phyloP scores from a whole-genome alignment of 2,113 vertebrate species.

The Neolamprologus tretocephalus region DNA sequence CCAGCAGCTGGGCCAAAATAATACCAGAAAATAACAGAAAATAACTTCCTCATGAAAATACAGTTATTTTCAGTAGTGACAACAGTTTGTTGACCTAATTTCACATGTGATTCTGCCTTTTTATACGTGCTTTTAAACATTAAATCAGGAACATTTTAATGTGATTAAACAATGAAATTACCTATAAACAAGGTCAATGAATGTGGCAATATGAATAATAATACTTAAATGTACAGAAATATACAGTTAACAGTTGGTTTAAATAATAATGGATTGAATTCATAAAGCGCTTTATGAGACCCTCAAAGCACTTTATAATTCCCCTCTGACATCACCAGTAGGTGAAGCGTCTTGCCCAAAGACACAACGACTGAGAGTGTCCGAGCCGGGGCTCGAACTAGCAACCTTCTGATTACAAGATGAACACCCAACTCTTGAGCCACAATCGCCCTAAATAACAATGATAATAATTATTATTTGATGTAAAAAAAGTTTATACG shows the following conservation, averaged over 20 bases:
- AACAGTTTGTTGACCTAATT: accelerated
- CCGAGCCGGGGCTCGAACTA: accelerated
- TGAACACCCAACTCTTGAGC: accelerated
- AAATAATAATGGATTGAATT: not conserved
- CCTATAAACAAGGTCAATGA: accelerated
- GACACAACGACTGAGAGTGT: accelerated
- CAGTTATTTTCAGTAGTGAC: accelerated
- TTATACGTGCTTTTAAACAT: accelerated
- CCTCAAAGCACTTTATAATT: accelerated
- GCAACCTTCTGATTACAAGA: accelerated
- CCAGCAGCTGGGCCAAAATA: not conserved
- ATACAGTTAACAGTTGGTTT: not conserved
- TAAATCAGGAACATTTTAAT: not conserved
- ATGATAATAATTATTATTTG: accelerated
- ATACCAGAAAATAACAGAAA: accelerated
- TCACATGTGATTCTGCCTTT: accelerated
- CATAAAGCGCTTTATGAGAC: too few species aligned
- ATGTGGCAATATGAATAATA: accelerated
- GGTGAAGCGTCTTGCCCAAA: accelerated
- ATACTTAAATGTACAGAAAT: too few species aligned
- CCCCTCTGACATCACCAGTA: too few species aligned
- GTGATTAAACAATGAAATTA: not conserved
- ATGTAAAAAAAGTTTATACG: accelerated
- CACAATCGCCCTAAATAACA: accelerated
- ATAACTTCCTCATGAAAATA: accelerated